Evolutionary conservation across 2,113 vertebrate species (phyloP).

Genomic region (Archocentrus centrarchus): DNA sequence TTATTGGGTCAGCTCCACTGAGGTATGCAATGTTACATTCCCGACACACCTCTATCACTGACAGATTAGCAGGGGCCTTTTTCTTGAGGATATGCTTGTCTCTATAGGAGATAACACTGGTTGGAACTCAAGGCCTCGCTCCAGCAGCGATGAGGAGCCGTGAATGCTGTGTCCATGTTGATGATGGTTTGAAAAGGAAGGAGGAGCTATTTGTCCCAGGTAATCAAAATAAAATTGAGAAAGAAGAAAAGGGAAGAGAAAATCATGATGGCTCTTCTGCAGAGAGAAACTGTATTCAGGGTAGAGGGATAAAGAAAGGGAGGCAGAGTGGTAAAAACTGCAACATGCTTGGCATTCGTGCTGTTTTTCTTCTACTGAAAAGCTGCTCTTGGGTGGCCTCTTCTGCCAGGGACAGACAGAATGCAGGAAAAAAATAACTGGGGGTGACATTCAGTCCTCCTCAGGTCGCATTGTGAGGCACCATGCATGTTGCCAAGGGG

Average conservation of each 20-base stretch:
- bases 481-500: slow-evolving; percentile 57
- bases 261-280: slow-evolving; percentile 11
- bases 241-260: slow-evolving; percentile 11
- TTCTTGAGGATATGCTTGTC: slow-evolving; percentile 48
- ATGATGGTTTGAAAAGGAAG: slow-evolving; percentile 23
- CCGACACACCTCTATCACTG: slow-evolving; percentile 58
- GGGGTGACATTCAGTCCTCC: slow-evolving; percentile 42
- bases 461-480: slow-evolving; percentile 31
- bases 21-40: slow-evolving; percentile 62
- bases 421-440: slow-evolving; percentile 35
- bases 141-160: not conserved
- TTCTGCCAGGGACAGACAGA: slow-evolving; percentile 23
- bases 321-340: slow-evolving; percentile 26
- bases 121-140: slow-evolving; percentile 27
- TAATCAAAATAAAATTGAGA: slow-evolving; percentile 1
- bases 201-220: slow-evolving; percentile 14
- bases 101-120: slow-evolving; percentile 41
- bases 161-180: slow-evolving; percentile 33
- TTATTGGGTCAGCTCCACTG: slow-evolving; percentile 65
- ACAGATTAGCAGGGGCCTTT: slow-evolving; percentile 59
- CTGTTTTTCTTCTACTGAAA: slow-evolving; percentile 41
- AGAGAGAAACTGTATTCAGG: slow-evolving; percentile 6
- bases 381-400: slow-evolving; percentile 35
- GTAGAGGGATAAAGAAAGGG: slow-evolving; percentile 3
- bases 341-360: slow-evolving; percentile 67